Evolutionary conservation across 2,113 vertebrate species (phyloP), one percentile per base, ranked within the genome.

Genomic region (Talpa occidentalis): DNA sequence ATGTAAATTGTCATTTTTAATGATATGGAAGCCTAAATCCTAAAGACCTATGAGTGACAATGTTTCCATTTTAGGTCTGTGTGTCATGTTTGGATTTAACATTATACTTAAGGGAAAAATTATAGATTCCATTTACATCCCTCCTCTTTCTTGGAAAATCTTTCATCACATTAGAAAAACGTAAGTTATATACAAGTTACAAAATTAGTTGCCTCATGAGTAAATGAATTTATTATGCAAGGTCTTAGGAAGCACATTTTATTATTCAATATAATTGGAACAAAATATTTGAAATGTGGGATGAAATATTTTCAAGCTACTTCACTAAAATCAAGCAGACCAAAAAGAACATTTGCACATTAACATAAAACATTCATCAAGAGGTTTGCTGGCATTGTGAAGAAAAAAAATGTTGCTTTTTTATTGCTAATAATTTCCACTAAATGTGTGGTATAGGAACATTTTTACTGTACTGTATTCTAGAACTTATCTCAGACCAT

Each of bases 211-310:
- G n/a, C 70, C 64, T 91, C 28, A 21, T 64, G 40, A 73, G 92
- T 93, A 82, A 94, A 92, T 56, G 19, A 30, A 87, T 83, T 82
- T 52, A 72, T 90, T 93, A 85, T 70, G 87, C n/a, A 80, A 83
- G 81, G 66, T 76, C 9, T 86, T 66, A 17, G 74, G 47, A 73
- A 87, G 44, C 44, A 79, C 10, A 62, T 62, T 95, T 92, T 94
- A 88, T 95, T 94, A 91, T 76, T 96, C 62, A 42, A n/a, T 84
- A 88, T 42, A 77, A 74, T 66, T 66, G 59, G 78, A 92, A 96
- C 32, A 93, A 95, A 92, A 91, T 92, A 70, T 88, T 83, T 96
- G 69, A 90, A 88, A 91, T 94, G 72, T 86, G 81, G 49, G 73
- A 94, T 74, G 73, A 89, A 91, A 82, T 86, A 64, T 66, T 79